Percentiles rank a stretch among this genome's conserved stretches.
phyloP scores from a whole-genome alignment of 2,888 invertebrate species.

The Limenitis camilla region DNA sequence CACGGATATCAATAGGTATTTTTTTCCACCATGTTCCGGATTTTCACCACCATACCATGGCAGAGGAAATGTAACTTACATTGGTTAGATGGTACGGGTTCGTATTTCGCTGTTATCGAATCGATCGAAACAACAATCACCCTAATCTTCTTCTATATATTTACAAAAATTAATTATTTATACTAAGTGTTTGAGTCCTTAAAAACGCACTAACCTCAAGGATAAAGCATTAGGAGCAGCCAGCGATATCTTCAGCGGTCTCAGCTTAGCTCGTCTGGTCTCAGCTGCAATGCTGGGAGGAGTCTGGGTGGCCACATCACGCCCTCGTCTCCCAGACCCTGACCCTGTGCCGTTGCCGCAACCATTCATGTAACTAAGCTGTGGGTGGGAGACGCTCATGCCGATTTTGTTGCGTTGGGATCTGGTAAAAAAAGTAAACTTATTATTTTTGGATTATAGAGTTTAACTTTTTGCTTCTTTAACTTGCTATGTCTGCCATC shows the following conservation, averaged over 20 bases:
- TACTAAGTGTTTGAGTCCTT: background rate
- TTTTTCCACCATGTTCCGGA: no score
- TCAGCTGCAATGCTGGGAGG: slow-evolving; percentile 81
- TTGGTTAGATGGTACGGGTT: no score
- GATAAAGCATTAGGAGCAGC: slow-evolving; percentile 59
- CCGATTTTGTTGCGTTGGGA: slow-evolving; percentile 67
- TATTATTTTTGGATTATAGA: background rate
- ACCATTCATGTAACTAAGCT: slow-evolving; percentile 77
- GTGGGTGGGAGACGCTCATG: slow-evolving; percentile 74
- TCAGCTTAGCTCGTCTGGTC: slow-evolving; percentile 63
- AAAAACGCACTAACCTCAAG: slow-evolving; percentile 39
- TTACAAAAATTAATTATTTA: no score
- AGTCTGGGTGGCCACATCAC: slow-evolving; percentile 82
- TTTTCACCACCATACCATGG: no score
- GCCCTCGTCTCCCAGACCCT: slow-evolving; percentile 48
- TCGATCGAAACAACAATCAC: no score
- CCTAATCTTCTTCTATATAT: no score
- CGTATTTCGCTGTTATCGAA: no score
- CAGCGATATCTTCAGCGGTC: slow-evolving; percentile 53
- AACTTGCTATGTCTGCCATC: no score
- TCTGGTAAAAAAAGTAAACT: no score
- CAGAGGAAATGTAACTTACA: no score
- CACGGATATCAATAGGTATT: no score
- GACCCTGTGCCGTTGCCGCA: slow-evolving; percentile 43
- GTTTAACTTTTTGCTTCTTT: no score